These are phyloP conservation scores for Papilio polytes DNA, from an alignment of 1,140 invertebrate genomes.

Conservation along the genomic window DNA sequence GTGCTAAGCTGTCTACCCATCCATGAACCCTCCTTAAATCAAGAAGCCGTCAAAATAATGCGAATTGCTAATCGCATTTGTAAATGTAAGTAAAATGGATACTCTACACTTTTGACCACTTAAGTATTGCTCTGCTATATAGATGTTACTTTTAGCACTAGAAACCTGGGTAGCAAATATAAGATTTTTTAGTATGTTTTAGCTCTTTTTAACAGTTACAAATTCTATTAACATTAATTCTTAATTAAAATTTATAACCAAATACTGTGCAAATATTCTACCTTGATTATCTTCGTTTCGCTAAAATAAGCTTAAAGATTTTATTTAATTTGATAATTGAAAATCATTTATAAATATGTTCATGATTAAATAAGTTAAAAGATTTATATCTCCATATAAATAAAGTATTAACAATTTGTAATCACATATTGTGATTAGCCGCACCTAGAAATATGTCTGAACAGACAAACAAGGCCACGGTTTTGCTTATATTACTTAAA, in stretches of 20 bases:
- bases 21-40: slow-evolving; percentile 86
- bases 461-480: background rate
- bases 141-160: too few species aligned
- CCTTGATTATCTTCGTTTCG: too few species aligned
- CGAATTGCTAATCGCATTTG: slow-evolving; percentile 87
- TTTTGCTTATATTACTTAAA: background rate
- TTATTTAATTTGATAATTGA: too few species aligned
- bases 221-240: too few species aligned
- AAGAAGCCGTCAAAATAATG: slow-evolving; percentile 89
- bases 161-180: too few species aligned
- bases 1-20: slow-evolving; percentile 88
- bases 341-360: too few species aligned
- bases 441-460: background rate
- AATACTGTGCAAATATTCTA: too few species aligned
- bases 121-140: background rate
- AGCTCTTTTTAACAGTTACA: too few species aligned
- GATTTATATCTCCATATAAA: background rate
- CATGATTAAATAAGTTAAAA: background rate
- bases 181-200: too few species aligned
- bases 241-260: too few species aligned
- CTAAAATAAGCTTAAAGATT: too few species aligned
- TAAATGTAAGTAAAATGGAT: slow-evolving; percentile 85
- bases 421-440: background rate
- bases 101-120: too few species aligned
- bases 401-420: background rate